A percentile compares a stretch with the other conserved stretches of the same genome.
Evolutionary conservation across 2,888 invertebrate genomes (phyloP).

Genomic region (Tubiluchus corallicola): DNA sequence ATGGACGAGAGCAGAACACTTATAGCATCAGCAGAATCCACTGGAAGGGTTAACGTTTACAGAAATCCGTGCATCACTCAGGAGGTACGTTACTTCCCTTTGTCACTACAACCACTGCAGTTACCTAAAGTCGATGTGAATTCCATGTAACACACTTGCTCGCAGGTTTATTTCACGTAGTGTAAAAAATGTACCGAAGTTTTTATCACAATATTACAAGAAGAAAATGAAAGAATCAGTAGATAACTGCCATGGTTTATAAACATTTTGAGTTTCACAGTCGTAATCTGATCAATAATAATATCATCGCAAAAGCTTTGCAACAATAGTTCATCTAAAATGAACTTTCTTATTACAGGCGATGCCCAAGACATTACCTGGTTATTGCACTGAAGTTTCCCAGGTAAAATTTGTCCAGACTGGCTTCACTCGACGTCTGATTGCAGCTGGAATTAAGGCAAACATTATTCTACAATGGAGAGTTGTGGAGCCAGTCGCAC

Average conservation of each 20-base stretch:
- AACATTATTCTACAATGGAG: not conserved
- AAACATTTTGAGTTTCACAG: not conserved
- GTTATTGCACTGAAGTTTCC: not conserved
- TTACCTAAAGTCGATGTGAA: too few species aligned
- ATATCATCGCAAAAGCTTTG: not conserved
- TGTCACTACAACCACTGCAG: too few species aligned
- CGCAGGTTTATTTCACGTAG: conserved; percentile 3
- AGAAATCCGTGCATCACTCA: not conserved
- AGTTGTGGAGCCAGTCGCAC: too few species aligned
- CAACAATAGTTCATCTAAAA: not conserved
- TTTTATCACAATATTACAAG: too few species aligned
- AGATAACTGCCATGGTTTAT: not conserved
- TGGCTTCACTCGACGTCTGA: not conserved
- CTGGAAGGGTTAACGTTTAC: not conserved
- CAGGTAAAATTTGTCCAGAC: not conserved
- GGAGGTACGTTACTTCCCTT: too few species aligned
- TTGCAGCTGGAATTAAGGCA: not conserved
- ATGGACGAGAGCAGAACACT: not conserved
- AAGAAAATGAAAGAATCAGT: too few species aligned
- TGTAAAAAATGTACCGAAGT: too few species aligned
- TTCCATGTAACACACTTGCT: too few species aligned
- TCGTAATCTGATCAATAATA: not conserved
- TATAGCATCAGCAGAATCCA: not conserved
- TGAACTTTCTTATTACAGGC: not conserved
- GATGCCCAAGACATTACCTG: not conserved